Conservation (phyloP, 2,113 vertebrate species). For the Apteryx mantelli region DNA sequence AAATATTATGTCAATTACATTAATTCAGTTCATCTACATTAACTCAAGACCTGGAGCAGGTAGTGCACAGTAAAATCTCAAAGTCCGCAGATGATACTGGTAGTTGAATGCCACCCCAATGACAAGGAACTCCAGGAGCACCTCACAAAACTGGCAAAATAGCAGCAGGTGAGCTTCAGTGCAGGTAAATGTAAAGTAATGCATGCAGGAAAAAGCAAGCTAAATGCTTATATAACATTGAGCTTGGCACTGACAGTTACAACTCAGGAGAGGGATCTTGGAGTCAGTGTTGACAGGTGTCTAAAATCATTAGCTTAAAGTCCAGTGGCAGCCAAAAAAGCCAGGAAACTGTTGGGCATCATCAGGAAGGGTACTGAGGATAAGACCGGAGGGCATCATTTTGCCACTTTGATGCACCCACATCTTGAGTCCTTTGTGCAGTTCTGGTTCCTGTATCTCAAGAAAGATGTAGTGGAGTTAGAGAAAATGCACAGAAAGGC, state of each 20-base stretch:
- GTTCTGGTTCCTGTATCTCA: neutral
- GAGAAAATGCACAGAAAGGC: neutral
- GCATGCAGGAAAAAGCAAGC: neutral
- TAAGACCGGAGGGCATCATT: neutral
- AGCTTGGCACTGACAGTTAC: neutral
- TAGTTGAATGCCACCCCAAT: neutral
- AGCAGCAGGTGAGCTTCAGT: neutral
- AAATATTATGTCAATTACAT: neutral
- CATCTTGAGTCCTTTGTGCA: neutral
- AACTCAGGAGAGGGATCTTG: neutral
- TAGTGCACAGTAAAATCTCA: neutral
- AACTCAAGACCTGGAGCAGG: neutral
- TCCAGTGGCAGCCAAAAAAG: neutral
- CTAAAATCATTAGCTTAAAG: neutral
- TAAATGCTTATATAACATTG: neutral
- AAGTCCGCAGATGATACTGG: neutral
- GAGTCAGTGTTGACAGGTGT: neutral
- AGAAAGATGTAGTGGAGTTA: neutral
- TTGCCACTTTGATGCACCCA: neutral
- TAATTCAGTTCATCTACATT: neutral
- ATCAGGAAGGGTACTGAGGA: neutral
- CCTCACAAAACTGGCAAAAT: neutral
- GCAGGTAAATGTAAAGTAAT: fast-evolving
- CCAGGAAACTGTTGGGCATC: neutral
- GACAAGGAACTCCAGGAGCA: neutral